Percentiles rank a stretch among this genome's conserved stretches.
Conservation (phyloP, 2,113 vertebrate genomes). For the Myiagra hebetior region DNA sequence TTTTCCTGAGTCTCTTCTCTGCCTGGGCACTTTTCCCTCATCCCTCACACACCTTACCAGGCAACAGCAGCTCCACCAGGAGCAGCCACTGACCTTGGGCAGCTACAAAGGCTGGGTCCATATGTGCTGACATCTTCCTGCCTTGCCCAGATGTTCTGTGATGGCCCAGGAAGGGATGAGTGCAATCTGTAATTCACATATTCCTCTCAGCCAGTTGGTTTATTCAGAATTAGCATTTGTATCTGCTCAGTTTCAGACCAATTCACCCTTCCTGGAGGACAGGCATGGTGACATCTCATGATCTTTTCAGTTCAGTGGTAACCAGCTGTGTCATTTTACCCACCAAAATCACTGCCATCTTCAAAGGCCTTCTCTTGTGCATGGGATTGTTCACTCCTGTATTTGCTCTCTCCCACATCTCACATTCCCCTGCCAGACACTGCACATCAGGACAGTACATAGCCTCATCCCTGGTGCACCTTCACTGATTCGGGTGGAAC, state of each 20-base stretch:
- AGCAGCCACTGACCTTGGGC: conserved; percentile 1
- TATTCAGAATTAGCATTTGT: neutral
- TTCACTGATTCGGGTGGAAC: neutral
- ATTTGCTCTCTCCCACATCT: neutral
- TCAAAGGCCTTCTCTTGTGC: neutral
- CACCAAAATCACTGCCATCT: neutral
- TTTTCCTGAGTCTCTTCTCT: neutral
- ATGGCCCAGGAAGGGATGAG: neutral
- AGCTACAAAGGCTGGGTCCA: neutral
- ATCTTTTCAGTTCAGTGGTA: neutral
- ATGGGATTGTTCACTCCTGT: neutral
- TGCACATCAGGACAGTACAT: neutral
- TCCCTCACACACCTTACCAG: neutral
- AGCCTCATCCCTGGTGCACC: neutral
- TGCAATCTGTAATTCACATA: neutral
- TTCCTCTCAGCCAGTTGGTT: neutral
- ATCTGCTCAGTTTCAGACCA: neutral
- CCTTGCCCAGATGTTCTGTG: neutral
- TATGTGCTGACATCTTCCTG: neutral
- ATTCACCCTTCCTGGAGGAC: neutral
- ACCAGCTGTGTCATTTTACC: neutral
- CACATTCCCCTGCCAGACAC: neutral
- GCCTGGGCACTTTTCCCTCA: neutral
- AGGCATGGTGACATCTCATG: neutral
- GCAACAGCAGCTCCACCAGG: neutral